phyloP scores from a whole-genome alignment of 2,797 vertebrate species.

The Epinephelus coioides region DNA sequence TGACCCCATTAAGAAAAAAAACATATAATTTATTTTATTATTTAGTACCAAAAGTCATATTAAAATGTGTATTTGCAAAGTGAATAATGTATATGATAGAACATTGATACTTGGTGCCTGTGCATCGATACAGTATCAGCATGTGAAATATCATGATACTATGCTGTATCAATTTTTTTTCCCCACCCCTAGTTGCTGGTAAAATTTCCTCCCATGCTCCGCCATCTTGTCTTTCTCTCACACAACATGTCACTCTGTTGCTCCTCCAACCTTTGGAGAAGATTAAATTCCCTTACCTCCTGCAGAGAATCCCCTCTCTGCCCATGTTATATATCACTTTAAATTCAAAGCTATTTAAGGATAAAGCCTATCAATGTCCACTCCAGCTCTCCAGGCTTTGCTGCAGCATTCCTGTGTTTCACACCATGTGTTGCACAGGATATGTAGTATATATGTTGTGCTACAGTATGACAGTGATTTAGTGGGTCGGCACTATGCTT shows the following conservation, averaged over 20 bases:
- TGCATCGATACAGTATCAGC: too few species aligned
- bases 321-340: not conserved
- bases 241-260: not conserved
- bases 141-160: too few species aligned
- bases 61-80: too few species aligned
- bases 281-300: constrained; percentile 5
- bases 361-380: constrained; percentile 9
- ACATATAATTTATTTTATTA: too few species aligned
- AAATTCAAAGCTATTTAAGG: constrained; percentile 12
- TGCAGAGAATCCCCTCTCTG: too few species aligned
- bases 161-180: too few species aligned
- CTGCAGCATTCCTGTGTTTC: not conserved
- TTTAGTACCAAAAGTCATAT: too few species aligned
- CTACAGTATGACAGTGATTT: not conserved
- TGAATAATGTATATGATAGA: too few species aligned
- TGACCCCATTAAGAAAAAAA: too few species aligned
- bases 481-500: too few species aligned
- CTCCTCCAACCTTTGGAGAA: constrained; percentile 6
- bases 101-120: too few species aligned
- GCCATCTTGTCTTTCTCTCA: not conserved
- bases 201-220: too few species aligned
- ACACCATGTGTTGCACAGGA: not conserved
- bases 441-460: not conserved
- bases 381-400: not conserved
- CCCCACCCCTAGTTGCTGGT: not conserved